phyloP scores from a whole-genome alignment of 2,113 vertebrate genomes.

The Sarotherodon lohbergeri region DNA sequence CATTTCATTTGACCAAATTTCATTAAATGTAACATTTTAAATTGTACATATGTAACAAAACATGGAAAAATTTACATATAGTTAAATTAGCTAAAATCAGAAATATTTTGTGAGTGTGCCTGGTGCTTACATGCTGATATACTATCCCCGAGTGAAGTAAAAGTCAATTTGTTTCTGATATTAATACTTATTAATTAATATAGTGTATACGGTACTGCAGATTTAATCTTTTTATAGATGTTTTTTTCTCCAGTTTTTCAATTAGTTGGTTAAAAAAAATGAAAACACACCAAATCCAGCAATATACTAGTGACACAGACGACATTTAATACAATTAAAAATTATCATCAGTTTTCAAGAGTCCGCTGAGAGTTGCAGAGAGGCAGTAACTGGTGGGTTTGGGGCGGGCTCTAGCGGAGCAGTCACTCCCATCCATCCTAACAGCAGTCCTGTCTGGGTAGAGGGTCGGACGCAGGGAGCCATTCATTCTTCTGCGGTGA shows the following conservation, averaged over 20 bases:
- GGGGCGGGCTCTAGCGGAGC: neutral
- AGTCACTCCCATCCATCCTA: constrained; percentile 43
- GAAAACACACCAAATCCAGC: neutral
- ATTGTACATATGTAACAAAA: neutral
- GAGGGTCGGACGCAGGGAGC: neutral
- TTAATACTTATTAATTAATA: neutral
- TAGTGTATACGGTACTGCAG: neutral
- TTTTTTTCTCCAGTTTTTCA: neutral
- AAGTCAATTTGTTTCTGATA: neutral
- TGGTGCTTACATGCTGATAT: neutral
- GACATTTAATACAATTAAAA: neutral
- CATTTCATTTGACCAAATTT: neutral
- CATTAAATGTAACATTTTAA: neutral
- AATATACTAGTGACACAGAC: neutral
- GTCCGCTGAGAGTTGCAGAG: neutral
- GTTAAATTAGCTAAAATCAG: neutral
- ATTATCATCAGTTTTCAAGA: neutral
- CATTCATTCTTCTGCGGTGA: constrained; percentile 60
- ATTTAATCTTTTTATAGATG: no score
- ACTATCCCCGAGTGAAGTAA: neutral
- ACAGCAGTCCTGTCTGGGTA: neutral
- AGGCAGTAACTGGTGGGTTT: neutral
- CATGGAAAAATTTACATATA: neutral
- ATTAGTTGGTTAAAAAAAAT: neutral
- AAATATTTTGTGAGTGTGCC: neutral